Evolutionary conservation across 1,140 invertebrate genomes (phyloP).

Genomic region (Nasonia longicornis): DNA sequence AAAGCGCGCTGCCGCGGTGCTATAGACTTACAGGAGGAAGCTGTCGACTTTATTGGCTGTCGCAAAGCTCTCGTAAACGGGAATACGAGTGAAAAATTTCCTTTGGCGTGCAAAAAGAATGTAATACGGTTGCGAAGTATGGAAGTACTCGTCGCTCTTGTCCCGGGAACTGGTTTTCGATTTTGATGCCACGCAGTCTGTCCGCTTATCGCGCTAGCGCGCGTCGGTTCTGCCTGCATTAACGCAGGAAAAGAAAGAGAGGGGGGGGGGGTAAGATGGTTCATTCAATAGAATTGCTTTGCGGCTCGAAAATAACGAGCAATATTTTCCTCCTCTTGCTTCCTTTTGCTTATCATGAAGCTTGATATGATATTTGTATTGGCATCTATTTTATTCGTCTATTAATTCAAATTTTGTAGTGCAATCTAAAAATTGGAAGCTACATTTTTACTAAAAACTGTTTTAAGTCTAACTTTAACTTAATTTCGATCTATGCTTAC

Average conservation of each 20-base stretch:
- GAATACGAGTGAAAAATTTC: not conserved
- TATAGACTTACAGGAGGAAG: not conserved
- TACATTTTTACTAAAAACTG: too few relatives aligned
- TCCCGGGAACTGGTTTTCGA: slow-evolving; percentile 21
- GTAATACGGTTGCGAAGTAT: not conserved
- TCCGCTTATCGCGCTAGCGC: slow-evolving; percentile 48
- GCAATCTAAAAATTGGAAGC: not conserved
- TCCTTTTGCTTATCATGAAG: too few relatives aligned
- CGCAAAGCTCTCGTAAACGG: not conserved
- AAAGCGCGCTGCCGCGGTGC: not conserved
- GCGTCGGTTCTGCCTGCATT: not conserved
- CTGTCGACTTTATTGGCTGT: slow-evolving; percentile 14
- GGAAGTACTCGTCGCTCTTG: slow-evolving; percentile 12
- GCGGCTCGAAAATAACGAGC: not conserved
- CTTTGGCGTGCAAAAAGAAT: slow-evolving; percentile 11
- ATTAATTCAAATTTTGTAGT: not conserved
- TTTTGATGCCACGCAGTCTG: slow-evolving; percentile 58
- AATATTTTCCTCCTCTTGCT: not conserved
- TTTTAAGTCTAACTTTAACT: too few relatives aligned
- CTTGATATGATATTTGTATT: not conserved
- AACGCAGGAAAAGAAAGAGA: slow-evolving; percentile 18
- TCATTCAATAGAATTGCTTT: slow-evolving; percentile 33
- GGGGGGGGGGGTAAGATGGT: not conserved
- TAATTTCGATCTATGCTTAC: too few relatives aligned
- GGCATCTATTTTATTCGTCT: not conserved